These are phyloP conservation scores for Rhizoglyphus robini DNA, from an alignment of 1,140 invertebrate species.

Conservation along the genomic window DNA sequence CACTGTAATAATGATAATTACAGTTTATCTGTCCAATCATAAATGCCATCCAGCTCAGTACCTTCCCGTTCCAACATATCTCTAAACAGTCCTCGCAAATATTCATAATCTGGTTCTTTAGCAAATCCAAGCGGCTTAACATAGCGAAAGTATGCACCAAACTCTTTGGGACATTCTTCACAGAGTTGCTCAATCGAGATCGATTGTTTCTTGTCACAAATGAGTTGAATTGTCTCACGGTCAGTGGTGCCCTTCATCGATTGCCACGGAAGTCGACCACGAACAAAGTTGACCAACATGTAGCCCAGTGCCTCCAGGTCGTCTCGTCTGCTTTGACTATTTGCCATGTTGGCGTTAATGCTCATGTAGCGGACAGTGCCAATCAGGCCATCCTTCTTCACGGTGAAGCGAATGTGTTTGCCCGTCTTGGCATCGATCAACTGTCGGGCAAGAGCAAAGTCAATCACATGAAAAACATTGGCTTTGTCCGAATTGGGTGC, in stretches of 20 bases:
- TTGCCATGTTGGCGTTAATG: slow-evolving; percentile 29
- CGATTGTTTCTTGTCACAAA: slow-evolving; percentile 94
- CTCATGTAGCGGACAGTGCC: slow-evolving; percentile 39
- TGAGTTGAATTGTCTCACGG: slow-evolving; percentile 98
- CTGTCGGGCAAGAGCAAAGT: slow-evolving; percentile 45
- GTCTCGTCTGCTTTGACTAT: slow-evolving; percentile 96
- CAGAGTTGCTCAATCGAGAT: slow-evolving; percentile 93
- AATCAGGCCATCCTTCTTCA: slow-evolving; percentile 42
- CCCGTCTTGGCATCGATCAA: slow-evolving; percentile 45
- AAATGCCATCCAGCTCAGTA: slow-evolving; percentile 37
- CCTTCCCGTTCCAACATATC: slow-evolving; percentile 37
- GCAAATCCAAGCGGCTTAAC: slow-evolving; percentile 44
- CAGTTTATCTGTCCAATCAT: too few relatives aligned
- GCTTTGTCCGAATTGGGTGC: not conserved
- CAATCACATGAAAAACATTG: slow-evolving; percentile 1
- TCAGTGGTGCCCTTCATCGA: slow-evolving; percentile 96
- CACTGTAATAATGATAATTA: too few relatives aligned
- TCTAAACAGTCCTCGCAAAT: slow-evolving; percentile 36
- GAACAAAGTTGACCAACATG: slow-evolving; percentile 99
- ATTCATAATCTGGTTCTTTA: slow-evolving; percentile 46
- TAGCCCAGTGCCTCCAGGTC: slow-evolving; percentile 98
- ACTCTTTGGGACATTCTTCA: slow-evolving; percentile 71
- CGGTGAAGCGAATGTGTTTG: too few relatives aligned
- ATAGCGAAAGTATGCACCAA: slow-evolving; percentile 77
- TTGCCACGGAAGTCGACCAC: slow-evolving; percentile 98